Evolutionary conservation across 1,140 invertebrate genomes (phyloP), one percentile per base, ranked within the genome.

Genomic region (Maniola jurtina): DNA sequence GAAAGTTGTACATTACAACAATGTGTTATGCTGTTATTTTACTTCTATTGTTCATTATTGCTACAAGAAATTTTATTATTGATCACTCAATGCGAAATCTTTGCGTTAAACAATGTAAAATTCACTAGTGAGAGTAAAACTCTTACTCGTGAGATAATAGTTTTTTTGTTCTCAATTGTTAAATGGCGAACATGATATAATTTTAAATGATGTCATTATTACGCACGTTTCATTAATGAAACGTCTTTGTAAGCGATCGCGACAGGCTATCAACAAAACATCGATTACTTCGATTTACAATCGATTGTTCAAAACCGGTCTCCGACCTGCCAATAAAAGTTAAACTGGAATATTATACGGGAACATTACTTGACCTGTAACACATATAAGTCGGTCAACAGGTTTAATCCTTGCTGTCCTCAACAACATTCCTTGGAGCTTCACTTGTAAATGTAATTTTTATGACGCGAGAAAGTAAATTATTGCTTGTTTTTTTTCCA

Each of bases 291-390:
- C 47, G 83, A 86, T 86, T 86, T 86, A 86, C 70, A 74, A 72
- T 75, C 83, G 79, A 86, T 86, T 88, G 83, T 88, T 70, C 60
- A 58, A 74, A 76, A 88, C 82, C 73, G 79, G 86, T 82, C 72
- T 15, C 34, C 70, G 78, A 80, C 76, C 81, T 81, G 79, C 47
- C 70, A 72, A 72, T 76, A 73, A 77, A n/a, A 40, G 35, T 54
- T 54, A 72, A 76, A 78, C 80, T 80, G 77, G 77, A 77, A 80
- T 83, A 85, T 84, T 84, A 84, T 84, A 79, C 75, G 75, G 80
- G 79, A 74, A 79, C 77, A 73, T 71, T 68, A 70, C 55, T 73
- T 83, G 84, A 81, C 83, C 83, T 66, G 83, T 84, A 83, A 80
- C 71, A 86, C 84, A 80, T 88, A 74, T 45, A 85, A 79, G 79